Percentiles rank a stretch among this genome's conserved stretches.
Conservation (phyloP, 2,888 invertebrate genomes). For the Drosophila crucigera region DNA sequence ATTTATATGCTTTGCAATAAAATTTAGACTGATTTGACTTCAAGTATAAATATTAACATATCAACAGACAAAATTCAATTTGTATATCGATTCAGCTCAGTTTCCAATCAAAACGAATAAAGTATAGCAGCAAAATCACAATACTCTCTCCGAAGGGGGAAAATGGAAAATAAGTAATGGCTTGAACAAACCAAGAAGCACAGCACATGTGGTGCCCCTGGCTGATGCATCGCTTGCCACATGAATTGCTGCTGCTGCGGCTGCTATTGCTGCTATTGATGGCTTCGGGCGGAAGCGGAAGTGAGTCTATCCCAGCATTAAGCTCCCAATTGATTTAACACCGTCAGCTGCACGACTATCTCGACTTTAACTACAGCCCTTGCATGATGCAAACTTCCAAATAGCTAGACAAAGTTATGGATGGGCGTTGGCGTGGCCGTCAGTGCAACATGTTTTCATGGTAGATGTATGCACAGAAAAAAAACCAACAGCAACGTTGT, state of each 20-base stretch:
- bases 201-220: conserved; percentile 61
- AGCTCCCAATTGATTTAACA: conserved; percentile 82
- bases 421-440: conserved; percentile 24
- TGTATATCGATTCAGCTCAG: background rate
- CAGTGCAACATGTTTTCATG: conserved; percentile 68
- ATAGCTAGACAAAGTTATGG: conserved; percentile 12
- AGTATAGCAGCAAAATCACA: background rate
- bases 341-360: conserved; percentile 51
- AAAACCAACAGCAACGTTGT: conserved; percentile 40
- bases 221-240: conserved; percentile 48
- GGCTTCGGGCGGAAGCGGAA: conserved; percentile 55
- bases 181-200: conserved; percentile 34
- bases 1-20: background rate
- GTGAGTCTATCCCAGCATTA: conserved; percentile 71
- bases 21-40: background rate
- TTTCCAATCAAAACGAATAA: background rate
- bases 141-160: background rate
- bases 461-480: conserved; percentile 63
- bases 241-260: conserved; percentile 5
- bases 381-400: conserved; percentile 52
- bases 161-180: conserved; percentile 63
- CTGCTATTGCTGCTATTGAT: conserved; percentile 7
- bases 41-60: background rate
- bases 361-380: conserved; percentile 23
- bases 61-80: background rate